phyloP scores from a whole-genome alignment of 2,113 vertebrate genomes.

The Hydrochoerus hydrochaeris region DNA sequence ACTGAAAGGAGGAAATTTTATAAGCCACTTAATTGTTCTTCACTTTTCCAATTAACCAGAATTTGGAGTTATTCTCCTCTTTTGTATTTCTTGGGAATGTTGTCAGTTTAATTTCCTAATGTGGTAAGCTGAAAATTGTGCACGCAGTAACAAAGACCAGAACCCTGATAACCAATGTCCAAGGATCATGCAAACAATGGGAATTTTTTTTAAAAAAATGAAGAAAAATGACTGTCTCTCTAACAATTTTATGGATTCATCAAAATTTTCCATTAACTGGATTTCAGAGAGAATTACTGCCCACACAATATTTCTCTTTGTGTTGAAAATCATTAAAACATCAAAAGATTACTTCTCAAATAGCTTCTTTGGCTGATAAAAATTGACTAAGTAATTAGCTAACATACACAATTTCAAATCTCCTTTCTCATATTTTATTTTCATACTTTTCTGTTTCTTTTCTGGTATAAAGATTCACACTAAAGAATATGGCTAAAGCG shows the following conservation, averaged over 20 bases:
- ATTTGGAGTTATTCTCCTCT: neutral
- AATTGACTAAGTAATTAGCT: conserved; percentile 56
- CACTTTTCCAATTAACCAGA: conserved; percentile 25
- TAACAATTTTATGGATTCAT: conserved; percentile 38
- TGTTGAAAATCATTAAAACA: conserved; percentile 52
- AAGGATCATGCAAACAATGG: neutral
- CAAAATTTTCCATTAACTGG: conserved; percentile 34
- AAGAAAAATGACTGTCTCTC: neutral
- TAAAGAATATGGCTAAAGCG: neutral
- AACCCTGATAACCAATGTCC: neutral
- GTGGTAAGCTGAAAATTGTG: neutral
- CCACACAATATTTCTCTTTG: neutral
- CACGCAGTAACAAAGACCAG: neutral
- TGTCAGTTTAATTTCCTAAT: conserved; percentile 31
- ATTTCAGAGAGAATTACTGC: neutral
- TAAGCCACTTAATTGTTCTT: neutral
- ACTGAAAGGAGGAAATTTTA: neutral
- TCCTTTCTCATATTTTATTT: neutral
- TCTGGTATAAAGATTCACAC: conserved; percentile 16
- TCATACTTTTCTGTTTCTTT: conserved; percentile 17
- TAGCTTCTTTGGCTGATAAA: neutral
- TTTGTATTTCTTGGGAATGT: neutral
- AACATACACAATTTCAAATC: conserved; percentile 34
- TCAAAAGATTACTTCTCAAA: conserved; percentile 53
- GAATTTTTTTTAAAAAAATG: neutral